Evolutionary conservation across 1,140 invertebrate genomes (phyloP).

Genomic region (Branchinecta lynchi): DNA sequence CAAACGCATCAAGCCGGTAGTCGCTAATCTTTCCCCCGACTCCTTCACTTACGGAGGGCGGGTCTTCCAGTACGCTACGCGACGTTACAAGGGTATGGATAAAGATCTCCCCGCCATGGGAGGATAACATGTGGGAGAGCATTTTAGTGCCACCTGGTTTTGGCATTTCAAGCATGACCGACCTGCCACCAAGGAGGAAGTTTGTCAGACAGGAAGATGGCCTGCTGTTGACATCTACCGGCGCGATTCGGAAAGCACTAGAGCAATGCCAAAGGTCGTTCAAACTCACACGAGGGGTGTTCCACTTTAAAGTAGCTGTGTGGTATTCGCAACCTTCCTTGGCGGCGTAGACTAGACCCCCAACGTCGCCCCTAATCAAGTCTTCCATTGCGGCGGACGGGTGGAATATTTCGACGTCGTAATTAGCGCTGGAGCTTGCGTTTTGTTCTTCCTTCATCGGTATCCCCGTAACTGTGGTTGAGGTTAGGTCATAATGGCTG

Average conservation of each 20-base stretch:
- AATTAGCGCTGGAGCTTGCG: constrained; percentile 90
- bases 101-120: constrained; percentile 90
- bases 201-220: constrained; percentile 92
- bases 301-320: constrained; percentile 83
- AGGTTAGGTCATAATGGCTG: constrained; percentile 74
- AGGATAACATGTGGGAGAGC: constrained; percentile 78
- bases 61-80: constrained; percentile 79
- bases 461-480: constrained; percentile 91
- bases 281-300: constrained; percentile 66
- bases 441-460: constrained; percentile 99
- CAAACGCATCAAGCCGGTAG: constrained; percentile 44
- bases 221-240: constrained; percentile 81
- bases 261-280: constrained; percentile 57
- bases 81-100: constrained; percentile 75
- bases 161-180: constrained; percentile 88
- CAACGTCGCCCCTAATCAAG: constrained; percentile 42
- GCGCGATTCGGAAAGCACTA: constrained; percentile 74
- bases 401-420: constrained; percentile 93
- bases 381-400: constrained; percentile 62
- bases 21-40: constrained; percentile 82
- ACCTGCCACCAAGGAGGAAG: constrained; percentile 79
- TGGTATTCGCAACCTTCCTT: constrained; percentile 51
- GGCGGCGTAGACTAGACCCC: constrained; percentile 30
- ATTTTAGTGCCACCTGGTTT: constrained; percentile 54
- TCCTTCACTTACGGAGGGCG: constrained; percentile 84